A percentile compares a stretch with the other conserved stretches of the same genome.
Evolutionary conservation across 2,113 vertebrate species (phyloP).

Genomic region (Pithys albifrons): DNA sequence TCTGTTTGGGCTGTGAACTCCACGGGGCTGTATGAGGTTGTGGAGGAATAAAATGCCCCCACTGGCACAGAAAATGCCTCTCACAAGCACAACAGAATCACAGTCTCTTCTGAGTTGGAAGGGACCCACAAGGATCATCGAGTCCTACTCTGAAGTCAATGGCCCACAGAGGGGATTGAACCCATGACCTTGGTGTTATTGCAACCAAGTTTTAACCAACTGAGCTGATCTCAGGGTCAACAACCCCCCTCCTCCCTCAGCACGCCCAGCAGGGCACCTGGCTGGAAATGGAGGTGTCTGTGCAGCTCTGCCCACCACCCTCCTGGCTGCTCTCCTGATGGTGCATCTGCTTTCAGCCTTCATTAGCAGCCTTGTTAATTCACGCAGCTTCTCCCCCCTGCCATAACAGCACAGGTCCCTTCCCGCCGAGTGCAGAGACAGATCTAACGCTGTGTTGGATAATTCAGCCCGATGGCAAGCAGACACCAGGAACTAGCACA

Average conservation of each 20-base stretch:
- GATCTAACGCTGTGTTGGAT: accelerated
- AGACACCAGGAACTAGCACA: background rate
- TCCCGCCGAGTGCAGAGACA: background rate
- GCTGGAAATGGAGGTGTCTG: accelerated
- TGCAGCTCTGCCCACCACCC: background rate
- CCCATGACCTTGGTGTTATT: no score
- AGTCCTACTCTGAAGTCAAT: no score
- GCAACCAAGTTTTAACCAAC: no score
- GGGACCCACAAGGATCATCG: no score
- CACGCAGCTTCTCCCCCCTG: background rate
- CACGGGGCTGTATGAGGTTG: background rate
- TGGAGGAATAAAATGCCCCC: background rate
- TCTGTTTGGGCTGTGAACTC: background rate
- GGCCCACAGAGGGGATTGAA: no score
- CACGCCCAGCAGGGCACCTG: background rate
- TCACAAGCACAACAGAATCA: no score
- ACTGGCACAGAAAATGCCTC: background rate
- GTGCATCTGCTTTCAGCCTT: background rate
- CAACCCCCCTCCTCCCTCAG: background rate
- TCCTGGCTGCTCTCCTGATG: background rate
- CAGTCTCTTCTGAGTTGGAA: no score
- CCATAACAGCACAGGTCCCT: accelerated
- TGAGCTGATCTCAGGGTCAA: no score
- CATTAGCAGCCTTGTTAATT: background rate
- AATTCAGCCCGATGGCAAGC: background rate